phyloP scores from a whole-genome alignment of 1,140 invertebrate species.

The Aphaenogaster floridana region DNA sequence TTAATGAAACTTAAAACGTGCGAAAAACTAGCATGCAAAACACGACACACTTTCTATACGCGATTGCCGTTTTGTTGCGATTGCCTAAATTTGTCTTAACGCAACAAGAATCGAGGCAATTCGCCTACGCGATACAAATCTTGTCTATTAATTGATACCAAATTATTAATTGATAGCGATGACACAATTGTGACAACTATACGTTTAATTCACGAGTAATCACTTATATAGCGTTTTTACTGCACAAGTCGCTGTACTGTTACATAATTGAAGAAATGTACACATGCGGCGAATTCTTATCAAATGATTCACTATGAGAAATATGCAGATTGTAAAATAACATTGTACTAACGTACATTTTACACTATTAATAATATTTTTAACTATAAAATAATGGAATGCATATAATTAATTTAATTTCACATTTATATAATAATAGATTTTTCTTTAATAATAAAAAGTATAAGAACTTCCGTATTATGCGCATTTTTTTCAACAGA shows the following conservation, averaged over 20 bases:
- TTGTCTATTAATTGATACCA: neutral
- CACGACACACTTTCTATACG: constrained; percentile 47
- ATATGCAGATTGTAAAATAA: neutral
- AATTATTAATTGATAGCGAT: neutral
- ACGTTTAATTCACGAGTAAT: constrained; percentile 1
- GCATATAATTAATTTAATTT: constrained; percentile 1
- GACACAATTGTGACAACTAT: neutral
- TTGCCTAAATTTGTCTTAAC: neutral
- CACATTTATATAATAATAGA: neutral
- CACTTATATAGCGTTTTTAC: neutral
- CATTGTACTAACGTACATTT: neutral
- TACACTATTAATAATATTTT: neutral
- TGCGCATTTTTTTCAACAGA: neutral
- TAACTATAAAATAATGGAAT: neutral
- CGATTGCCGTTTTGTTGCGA: neutral
- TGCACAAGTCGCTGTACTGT: neutral
- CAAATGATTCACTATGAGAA: neutral
- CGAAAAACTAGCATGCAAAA: constrained; percentile 21
- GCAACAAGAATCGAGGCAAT: neutral
- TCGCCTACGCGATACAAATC: no score
- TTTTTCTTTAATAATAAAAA: constrained; percentile 28
- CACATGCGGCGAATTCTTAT: neutral
- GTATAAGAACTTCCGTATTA: neutral
- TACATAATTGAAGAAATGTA: neutral
- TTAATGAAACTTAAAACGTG: neutral